Base-by-base conservation (phyloP, 2,888 invertebrate genomes). In the Amorpha juglandis region DNA sequence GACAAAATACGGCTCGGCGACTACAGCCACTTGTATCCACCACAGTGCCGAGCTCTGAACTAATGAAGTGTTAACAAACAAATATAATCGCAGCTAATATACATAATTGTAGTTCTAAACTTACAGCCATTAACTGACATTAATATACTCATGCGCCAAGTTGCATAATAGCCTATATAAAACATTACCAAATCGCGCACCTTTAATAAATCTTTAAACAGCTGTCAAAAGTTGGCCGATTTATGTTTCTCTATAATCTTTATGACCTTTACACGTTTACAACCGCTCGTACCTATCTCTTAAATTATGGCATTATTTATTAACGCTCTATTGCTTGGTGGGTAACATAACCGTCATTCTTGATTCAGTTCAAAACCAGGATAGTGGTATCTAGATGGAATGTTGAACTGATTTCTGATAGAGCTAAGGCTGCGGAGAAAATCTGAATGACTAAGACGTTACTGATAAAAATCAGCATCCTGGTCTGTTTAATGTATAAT, bases 171-270 rank as follows among this genome's bases (percentile, higher is more conserved):
- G 16, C 55, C 38, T n/a, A 16, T 42, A 58, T 58, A 58, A 45
- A 58, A 42, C 58, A 38, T 58, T 19, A 58, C 12, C 38, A 42
- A 58, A 58, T 58, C 38, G 58, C 38, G 58, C 58, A 19, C 38
- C 38, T 38, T 58, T 42, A 38, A 58, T 58, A 58, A 58, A 58
- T 58, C 58, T 42, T 58, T 38, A 9, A 19, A 11, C 42, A 38
- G 19, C 58, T 58, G 58, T 42, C 58, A 58, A 55, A 53, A 58
- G 58, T 58, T 19, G 19, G n/a, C 58, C 38, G 58, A 58, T 58
- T 58, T 58, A 58, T 58, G 58, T 58, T 58, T 53, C n/a, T 53
- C 53, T 53, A 27, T 53, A 53, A 53, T 53, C 53, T 53, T 53
- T 58, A 58, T 58, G 42, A 12, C 58, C 58, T 58, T 42, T 19